phyloP scores from a whole-genome alignment of 2,113 vertebrate genomes.

The Trematocara zebra region DNA sequence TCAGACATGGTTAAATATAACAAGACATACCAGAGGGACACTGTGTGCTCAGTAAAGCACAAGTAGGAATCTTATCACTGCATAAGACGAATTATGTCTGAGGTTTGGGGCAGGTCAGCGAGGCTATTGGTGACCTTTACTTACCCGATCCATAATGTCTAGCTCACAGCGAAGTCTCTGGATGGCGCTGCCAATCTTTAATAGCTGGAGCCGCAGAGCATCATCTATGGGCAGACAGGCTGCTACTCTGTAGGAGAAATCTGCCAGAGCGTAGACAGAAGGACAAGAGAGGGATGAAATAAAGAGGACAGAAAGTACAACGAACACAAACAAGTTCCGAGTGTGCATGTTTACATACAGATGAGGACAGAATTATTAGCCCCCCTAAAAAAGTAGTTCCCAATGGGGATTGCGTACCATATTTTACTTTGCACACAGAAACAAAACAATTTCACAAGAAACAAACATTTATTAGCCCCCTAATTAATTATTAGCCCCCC shows the following conservation, averaged over 20 bases:
- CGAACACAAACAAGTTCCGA: not conserved
- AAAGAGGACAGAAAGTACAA: not conserved
- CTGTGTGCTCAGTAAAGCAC: not conserved
- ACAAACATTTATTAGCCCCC: not conserved
- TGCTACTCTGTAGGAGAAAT: conserved; percentile 97
- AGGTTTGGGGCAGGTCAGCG: not conserved
- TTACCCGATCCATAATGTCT: conserved; percentile 96
- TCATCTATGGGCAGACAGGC: conserved; percentile 97
- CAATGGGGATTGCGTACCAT: not conserved
- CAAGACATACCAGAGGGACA: not conserved
- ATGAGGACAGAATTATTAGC: not conserved
- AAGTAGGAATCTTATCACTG: not conserved
- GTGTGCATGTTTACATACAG: not conserved
- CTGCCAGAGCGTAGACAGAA: conserved; percentile 64
- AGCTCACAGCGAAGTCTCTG: conserved; percentile 94
- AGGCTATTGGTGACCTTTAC: conserved; percentile 3
- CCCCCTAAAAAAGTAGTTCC: not conserved
- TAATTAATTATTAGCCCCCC: not conserved
- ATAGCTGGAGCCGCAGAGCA: conserved; percentile 85
- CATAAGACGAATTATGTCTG: not conserved
- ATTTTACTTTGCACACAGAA: not conserved
- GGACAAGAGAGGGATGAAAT: not conserved
- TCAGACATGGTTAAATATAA: not conserved
- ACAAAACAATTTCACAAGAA: not conserved
- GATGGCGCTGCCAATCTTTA: conserved; percentile 93